Base-by-base conservation (phyloP, 2,797 vertebrate species). In the Pseudomugil tenellus region DNA sequence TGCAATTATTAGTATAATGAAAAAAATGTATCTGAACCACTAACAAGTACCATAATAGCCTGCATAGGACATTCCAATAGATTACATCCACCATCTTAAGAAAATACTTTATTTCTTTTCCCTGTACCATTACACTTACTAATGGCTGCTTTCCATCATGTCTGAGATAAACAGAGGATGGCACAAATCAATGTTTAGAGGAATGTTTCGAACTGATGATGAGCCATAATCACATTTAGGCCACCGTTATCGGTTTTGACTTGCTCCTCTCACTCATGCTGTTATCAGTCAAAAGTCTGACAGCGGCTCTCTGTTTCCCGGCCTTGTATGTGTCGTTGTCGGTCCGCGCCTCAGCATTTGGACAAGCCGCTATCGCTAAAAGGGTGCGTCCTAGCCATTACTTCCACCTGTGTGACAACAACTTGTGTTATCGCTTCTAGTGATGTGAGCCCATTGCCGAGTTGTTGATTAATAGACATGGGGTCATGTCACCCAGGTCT, bases 401-500 rank as follows among this genome's bases (percentile, higher is more conserved):
- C 83, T 90, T 88, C 74, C 84, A 87, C 83, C 76, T 76, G 80
- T 87, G 88, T 88, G 88, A 92, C 88, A 86, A 89, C 83, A 85
- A 80, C 70, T 70, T 16, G 81, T 58, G 87, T 93, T 92, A 94
- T 95, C 93, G 87, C 78, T 83, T 87, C 59, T 12, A 39, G 74
- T 79, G 89, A 91, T 88, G 91, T 64, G 81, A 90, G 83, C 77
- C 75, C 43, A 49, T 74, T 58, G 84, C 87, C 70, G 79, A 83
- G 83, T 52, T 57, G 76, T 80, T 92, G 93, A 93, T 93, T 93
- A 92, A 93, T 89, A 89, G 86, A 91, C 88, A 87, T 41, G 71
- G 70, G 89, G 83, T 88, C 82, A 67, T 16, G 23, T 81, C 78
- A 76, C 85, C 71, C 28, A 53, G 63, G 52, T 49, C 35, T 59